These are phyloP conservation scores for Pristionchus maxplancki DNA, from an alignment of 2,888 invertebrate genomes.

Conservation along the genomic window DNA sequence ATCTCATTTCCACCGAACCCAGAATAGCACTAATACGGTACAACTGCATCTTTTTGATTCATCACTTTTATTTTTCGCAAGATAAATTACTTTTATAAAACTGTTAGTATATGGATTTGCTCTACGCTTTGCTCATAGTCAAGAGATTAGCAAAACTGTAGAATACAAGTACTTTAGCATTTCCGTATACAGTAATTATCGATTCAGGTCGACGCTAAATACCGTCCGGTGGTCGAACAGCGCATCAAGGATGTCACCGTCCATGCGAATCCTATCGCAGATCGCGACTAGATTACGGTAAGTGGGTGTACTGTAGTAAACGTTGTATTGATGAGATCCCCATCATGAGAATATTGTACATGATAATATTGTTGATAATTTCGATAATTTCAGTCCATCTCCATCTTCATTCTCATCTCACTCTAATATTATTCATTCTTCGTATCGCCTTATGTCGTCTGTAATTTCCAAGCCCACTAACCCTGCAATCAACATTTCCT, in stretches of 20 bases:
- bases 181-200: no score
- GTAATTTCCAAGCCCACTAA: background rate
- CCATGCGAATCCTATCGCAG: conserved; percentile 96
- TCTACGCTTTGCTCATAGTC: no score
- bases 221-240: conserved; percentile 89
- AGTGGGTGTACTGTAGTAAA: background rate
- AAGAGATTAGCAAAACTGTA: no score
- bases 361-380: background rate
- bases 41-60: no score
- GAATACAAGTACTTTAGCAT: no score
- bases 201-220: conserved; percentile 88
- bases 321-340: background rate
- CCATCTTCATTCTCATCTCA: conserved; percentile 4
- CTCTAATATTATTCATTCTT: background rate
- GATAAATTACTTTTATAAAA: no score
- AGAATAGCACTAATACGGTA: no score
- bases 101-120: no score
- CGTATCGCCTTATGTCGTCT: background rate
- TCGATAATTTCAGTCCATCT: background rate
- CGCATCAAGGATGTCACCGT: conserved; percentile 92
- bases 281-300: conserved; percentile 31
- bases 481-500: background rate
- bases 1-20: background rate
- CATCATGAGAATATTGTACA: background rate
- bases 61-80: no score